Base-by-base conservation (phyloP, 2,888 invertebrate species). In the Apotomis turbidana region DNA sequence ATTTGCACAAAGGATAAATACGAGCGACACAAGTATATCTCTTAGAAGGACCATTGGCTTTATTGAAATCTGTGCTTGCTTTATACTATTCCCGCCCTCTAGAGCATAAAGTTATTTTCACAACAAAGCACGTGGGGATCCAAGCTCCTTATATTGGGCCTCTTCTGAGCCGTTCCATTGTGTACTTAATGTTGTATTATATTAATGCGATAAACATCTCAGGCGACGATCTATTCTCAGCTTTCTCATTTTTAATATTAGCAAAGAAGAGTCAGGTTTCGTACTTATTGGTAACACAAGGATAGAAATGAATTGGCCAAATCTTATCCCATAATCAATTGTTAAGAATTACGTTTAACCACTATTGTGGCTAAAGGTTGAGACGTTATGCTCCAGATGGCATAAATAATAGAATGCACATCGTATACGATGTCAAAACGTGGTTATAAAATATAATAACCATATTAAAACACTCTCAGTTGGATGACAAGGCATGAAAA, bases 161-260 rank as follows among this genome's bases (percentile, higher is more conserved):
- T 90, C 89, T 91, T 89, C 89, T 87, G 89, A 92, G 88, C 91
- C 91, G 87, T 80, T 81, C 91, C 87, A 93, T 93, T 93, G 93
- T 93, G 86, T 90, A 90, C 91, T 90, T 92, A 93, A 93, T 92
- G 89, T 91, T 83, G 87, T 91, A 92, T 92, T 91, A 93, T 91
- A 93, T 92, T 93, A 93, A 93, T 92, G 90, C 93, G 93, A 93
- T 93, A 93, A 91, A 93, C 89, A 93, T 93, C 93, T 90, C 83
- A 77, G 76, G 87, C 27, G 87, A 87, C 83, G 83, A 83, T 87
- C 86, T 85, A 80, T 78, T 85, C 85, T 89, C 86, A 84, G 84
- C 87, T 76, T 75, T 76, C 78, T 90, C 85, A 86, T 90, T 89
- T 86, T 89, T 87, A 86, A 88, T 91, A 90, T 91, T 90, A 86